Conservation (phyloP, 2,888 invertebrate species). For the Eledone cirrhosa region DNA sequence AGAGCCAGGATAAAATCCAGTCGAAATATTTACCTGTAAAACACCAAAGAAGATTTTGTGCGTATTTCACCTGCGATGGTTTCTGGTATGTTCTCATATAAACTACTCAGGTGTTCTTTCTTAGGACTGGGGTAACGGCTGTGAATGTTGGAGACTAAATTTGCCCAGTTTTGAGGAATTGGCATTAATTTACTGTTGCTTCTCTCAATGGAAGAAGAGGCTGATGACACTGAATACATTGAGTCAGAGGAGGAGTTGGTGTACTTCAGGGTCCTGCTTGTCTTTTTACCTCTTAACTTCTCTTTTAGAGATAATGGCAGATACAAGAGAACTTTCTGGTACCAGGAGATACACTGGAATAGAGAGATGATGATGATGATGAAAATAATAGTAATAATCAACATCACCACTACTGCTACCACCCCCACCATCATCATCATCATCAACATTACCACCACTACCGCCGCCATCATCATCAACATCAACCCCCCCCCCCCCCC, state of each 20-base stretch:
- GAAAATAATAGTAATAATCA: neutral
- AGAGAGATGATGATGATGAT: neutral
- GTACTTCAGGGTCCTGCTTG: neutral
- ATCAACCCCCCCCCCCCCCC: neutral
- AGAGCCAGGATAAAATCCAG: neutral
- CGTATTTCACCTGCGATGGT: slow-evolving; percentile 20
- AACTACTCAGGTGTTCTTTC: slow-evolving; percentile 41
- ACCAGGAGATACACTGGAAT: slow-evolving; percentile 20
- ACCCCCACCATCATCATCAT: too few species aligned
- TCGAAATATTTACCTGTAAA: neutral
- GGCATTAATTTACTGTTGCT: neutral
- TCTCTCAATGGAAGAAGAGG: neutral
- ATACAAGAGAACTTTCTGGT: slow-evolving; percentile 21
- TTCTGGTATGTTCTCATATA: slow-evolving; percentile 34
- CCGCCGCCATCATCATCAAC: neutral
- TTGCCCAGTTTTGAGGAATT: slow-evolving; percentile 41
- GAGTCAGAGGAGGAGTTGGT: slow-evolving; percentile 1
- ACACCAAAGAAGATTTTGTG: neutral
- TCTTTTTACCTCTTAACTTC: neutral
- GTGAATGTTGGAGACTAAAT: slow-evolving; percentile 40
- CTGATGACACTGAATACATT: neutral
- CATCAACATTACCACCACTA: too few species aligned
- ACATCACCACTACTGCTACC: too few species aligned
- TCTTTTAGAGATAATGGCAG: neutral
- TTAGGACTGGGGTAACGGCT: slow-evolving; percentile 44